phyloP scores from a whole-genome alignment of 64 coral and sea anemone genomes.

The Pachyseris speciosa region DNA sequence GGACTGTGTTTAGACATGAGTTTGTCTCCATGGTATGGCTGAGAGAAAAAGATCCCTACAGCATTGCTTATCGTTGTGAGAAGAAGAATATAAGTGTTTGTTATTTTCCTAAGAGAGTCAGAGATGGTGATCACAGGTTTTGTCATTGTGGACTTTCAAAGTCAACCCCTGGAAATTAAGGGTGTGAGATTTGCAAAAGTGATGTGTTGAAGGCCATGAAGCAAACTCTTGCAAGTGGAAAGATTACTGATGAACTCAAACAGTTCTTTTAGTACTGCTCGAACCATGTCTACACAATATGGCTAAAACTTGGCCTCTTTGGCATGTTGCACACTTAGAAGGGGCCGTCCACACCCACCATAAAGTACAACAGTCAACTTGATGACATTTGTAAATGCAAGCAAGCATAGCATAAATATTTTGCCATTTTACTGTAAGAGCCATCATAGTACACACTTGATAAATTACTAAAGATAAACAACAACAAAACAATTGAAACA shows the following conservation, averaged over 20 bases:
- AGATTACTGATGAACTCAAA: not conserved
- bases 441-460: too few species aligned
- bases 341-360: too few species aligned
- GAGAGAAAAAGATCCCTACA: slow-evolving; percentile 18
- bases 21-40: slow-evolving; percentile 54
- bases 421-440: too few species aligned
- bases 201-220: not conserved
- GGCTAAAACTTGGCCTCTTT: too few species aligned
- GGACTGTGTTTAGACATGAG: slow-evolving; percentile 68
- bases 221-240: slow-evolving; percentile 1
- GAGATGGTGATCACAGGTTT: not conserved
- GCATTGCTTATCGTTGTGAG: slow-evolving; percentile 8
- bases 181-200: not conserved
- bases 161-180: not conserved
- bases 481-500: too few species aligned
- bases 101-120: slow-evolving; percentile 35
- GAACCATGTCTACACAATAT: too few species aligned
- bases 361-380: too few species aligned
- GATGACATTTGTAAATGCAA: too few species aligned
- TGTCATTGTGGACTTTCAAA: slow-evolving; percentile 26
- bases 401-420: too few species aligned
- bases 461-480: too few species aligned
- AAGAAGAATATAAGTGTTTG: slow-evolving; percentile 19
- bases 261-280: not conserved
- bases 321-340: too few species aligned